phyloP scores from a whole-genome alignment of 2,113 vertebrate species.

The Seriola aureovittata region DNA sequence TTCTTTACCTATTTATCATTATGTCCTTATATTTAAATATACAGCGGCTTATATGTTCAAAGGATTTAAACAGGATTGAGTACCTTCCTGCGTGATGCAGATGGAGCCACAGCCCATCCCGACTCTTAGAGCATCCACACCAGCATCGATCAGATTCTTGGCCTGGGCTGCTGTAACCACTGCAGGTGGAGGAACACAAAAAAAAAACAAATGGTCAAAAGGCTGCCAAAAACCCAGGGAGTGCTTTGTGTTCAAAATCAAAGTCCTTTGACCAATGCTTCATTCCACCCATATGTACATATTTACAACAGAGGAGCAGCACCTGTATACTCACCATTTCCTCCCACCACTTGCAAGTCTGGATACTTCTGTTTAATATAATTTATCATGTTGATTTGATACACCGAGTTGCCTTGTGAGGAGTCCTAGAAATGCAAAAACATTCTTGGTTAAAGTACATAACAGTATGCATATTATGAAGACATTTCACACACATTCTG shows the following conservation, averaged over 20 bases:
- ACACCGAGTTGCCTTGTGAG: slow-evolving; percentile 94
- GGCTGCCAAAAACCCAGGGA: neutral
- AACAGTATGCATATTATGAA: neutral
- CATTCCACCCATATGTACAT: neutral
- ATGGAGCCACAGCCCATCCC: slow-evolving; percentile 97
- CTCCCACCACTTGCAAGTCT: slow-evolving; percentile 92
- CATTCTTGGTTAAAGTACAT: neutral
- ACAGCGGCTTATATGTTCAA: too few relatives aligned
- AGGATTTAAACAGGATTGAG: neutral
- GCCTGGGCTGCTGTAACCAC: slow-evolving; percentile 95
- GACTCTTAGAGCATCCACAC: slow-evolving; percentile 91
- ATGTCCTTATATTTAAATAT: neutral
- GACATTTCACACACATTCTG: neutral
- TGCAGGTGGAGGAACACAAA: slow-evolving; percentile 50
- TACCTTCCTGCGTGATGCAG: slow-evolving; percentile 97
- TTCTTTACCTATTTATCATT: too few relatives aligned
- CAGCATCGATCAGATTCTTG: slow-evolving; percentile 94
- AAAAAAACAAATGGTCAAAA: neutral
- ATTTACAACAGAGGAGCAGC: neutral
- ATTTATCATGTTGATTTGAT: slow-evolving; percentile 94
- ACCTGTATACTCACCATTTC: slow-evolving; percentile 87
- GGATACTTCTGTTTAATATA: slow-evolving; percentile 93
- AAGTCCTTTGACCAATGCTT: neutral
- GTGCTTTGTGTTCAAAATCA: neutral
- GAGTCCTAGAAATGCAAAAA: slow-evolving; percentile 86